Evolutionary conservation across 2,113 vertebrate genomes (phyloP).

Genomic region (Athene cunicularia): DNA sequence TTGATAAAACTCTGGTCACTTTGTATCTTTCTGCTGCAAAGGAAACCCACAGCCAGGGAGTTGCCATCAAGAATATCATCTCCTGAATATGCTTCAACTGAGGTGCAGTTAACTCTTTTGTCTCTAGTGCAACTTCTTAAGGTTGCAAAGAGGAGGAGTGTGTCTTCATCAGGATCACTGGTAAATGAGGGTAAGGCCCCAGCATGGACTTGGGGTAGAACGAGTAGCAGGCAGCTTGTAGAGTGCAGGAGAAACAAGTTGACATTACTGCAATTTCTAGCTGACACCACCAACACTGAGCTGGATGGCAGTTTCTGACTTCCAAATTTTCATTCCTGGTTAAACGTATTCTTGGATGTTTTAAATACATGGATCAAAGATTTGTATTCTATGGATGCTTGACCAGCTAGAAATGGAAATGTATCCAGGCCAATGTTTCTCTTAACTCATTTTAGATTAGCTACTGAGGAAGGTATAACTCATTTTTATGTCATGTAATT

Average conservation of each 20-base stretch:
- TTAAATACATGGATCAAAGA: background rate
- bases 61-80: background rate
- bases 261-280: background rate
- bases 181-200: background rate
- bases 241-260: background rate
- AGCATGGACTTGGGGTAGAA: background rate
- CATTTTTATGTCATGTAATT: background rate
- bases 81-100: background rate
- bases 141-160: background rate
- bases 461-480: conserved; percentile 18
- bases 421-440: background rate
- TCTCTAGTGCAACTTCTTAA: background rate
- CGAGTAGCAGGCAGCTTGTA: background rate
- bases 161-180: background rate
- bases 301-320: background rate
- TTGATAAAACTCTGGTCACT: background rate
- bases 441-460: conserved; percentile 8
- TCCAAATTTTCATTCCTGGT: background rate
- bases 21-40: background rate
- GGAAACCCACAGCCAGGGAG: background rate
- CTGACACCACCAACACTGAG: background rate
- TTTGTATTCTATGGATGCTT: background rate
- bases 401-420: background rate
- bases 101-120: background rate
- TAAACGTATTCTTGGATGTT: background rate